These are phyloP conservation scores for Augochlorella aurata DNA, from an alignment of 2,888 invertebrate genomes.

Conservation along the genomic window DNA sequence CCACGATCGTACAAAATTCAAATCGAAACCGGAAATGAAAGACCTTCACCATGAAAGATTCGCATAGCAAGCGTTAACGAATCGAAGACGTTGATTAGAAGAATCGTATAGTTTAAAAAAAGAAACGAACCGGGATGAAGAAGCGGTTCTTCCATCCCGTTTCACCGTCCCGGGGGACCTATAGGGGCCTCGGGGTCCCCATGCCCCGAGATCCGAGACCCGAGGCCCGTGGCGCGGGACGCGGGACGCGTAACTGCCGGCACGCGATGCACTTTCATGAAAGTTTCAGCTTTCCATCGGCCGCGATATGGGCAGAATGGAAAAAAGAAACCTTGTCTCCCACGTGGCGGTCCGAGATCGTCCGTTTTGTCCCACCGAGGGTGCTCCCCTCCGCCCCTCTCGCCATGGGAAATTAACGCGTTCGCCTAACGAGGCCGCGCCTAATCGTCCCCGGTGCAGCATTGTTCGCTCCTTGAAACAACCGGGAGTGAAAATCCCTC, in stretches of 20 bases:
- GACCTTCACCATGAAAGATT: background rate
- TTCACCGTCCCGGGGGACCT: no score
- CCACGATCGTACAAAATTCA: no score
- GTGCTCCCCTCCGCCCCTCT: background rate
- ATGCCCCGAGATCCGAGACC: conserved; percentile 24
- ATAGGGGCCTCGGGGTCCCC: background rate
- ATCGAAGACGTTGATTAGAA: no score
- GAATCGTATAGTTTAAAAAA: no score
- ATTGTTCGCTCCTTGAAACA: conserved; percentile 36
- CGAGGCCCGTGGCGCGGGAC: conserved; percentile 24
- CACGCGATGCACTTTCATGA: conserved; percentile 80
- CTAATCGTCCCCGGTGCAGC: conserved; percentile 42
- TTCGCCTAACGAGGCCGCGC: conserved; percentile 41
- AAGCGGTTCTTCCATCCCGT: no score
- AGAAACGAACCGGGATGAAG: no score
- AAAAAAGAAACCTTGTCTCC: conserved; percentile 69
- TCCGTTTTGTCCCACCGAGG: background rate
- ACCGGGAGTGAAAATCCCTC: conserved; percentile 41
- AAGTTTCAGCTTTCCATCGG: conserved; percentile 80
- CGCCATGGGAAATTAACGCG: conserved; percentile 22
- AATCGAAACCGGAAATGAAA: background rate
- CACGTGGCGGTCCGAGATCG: conserved; percentile 50
- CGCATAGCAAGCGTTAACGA: no score
- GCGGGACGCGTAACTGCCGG: conserved; percentile 66
- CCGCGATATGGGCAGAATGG: conserved; percentile 69